These are phyloP conservation scores for Gasterosteus aculeatus DNA, from an alignment of 2,113 vertebrate species.

Conservation along the genomic window DNA sequence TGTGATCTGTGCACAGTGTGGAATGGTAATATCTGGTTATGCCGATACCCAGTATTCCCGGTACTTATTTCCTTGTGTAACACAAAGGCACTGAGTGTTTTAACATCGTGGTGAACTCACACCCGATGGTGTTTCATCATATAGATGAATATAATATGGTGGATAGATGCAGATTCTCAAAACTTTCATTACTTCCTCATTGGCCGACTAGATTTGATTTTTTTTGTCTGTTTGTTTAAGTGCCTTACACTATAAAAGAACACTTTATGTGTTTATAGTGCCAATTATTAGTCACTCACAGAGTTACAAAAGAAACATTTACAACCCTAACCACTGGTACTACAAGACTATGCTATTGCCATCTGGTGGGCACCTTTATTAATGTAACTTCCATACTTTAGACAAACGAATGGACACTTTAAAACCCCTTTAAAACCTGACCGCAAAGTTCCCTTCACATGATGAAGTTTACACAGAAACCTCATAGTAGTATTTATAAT, in stretches of 20 bases:
- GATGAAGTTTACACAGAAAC: background rate
- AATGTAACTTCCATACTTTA: conserved; percentile 15
- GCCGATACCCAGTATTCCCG: no score
- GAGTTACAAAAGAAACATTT: conserved; percentile 14
- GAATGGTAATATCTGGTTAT: no score
- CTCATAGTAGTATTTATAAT: conserved; percentile 9
- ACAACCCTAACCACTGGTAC: conserved; percentile 8
- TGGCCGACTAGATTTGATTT: no score
- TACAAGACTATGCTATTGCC: background rate
- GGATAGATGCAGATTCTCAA: no score
- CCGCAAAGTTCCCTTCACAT: background rate
- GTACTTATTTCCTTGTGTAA: no score
- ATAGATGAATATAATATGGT: no score
- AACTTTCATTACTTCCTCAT: no score
- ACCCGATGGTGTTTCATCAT: no score
- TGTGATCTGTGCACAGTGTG: conserved; percentile 51
- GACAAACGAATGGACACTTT: background rate
- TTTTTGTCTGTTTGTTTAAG: background rate
- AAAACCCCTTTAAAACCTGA: background rate
- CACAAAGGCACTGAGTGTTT: no score
- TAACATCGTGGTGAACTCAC: no score
- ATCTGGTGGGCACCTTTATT: conserved; percentile 25
- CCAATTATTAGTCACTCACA: background rate
- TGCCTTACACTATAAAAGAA: no score
- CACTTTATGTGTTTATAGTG: background rate